Evolutionary conservation across 2,797 vertebrate genomes (phyloP).

Genomic region (Hydrophis major): DNA sequence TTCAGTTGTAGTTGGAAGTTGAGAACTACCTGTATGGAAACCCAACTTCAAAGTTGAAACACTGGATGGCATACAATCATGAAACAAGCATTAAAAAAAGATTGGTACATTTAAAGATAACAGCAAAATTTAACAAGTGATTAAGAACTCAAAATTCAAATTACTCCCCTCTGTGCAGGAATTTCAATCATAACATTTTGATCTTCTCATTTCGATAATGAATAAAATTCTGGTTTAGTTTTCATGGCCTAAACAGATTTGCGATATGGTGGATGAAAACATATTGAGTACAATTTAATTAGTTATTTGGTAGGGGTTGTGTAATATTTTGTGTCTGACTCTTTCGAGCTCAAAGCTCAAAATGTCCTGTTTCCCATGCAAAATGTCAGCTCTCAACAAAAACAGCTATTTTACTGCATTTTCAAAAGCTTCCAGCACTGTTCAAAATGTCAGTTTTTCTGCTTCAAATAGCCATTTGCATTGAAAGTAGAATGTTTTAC

Average conservation of each 20-base stretch:
- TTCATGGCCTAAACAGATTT: background rate
- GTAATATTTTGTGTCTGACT: background rate
- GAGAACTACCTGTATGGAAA: background rate
- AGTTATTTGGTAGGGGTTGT: background rate
- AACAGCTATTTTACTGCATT: background rate
- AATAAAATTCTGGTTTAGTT: background rate
- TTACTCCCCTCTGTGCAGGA: background rate
- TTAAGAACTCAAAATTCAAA: background rate
- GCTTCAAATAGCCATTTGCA: background rate
- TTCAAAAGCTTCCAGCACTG: background rate
- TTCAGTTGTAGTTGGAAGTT: background rate
- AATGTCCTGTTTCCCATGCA: background rate
- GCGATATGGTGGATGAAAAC: background rate
- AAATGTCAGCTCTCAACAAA: background rate
- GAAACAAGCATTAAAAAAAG: background rate
- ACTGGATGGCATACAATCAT: background rate
- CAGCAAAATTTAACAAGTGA: background rate
- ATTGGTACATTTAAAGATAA: background rate
- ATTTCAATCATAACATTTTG: background rate
- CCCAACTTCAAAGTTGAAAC: background rate
- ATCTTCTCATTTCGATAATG: background rate
- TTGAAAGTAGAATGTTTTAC: background rate
- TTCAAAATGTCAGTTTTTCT: background rate
- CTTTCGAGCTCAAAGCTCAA: background rate
- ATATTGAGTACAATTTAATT: background rate